Evolutionary conservation across 2,797 vertebrate genomes (phyloP), one percentile per base, ranked within the genome.

Genomic region (Silurus lanzhouensis): DNA sequence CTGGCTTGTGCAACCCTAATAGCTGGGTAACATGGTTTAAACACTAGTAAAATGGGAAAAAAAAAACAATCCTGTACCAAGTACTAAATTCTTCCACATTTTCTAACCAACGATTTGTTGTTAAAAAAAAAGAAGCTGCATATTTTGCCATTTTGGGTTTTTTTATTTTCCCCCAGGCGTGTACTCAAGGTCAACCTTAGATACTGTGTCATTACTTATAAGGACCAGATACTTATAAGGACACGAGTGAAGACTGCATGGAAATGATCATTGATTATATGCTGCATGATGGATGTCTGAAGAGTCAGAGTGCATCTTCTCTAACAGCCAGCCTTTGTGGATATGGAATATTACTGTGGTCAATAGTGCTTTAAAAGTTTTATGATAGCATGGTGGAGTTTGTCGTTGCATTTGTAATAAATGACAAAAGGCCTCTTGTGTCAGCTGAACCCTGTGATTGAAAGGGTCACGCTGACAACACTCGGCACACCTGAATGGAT

Each of bases 211-310:
- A 75, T 58, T 83, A 27, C 76, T 52, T 52, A 52, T 52, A 52
- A 52, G 48, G 48, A 52, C 48, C 0, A 67, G 25, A 86, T 66
- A 77, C 27, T 76, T 79, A 67, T 77, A 66, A 17, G 74, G 55
- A 87, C 70, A 86, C 31, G 75, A 78, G 77, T 52, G 63, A 86
- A 70, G 83, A 87, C 52, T 6, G 17, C 71, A 88, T 86, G 81
- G 81, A 89, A 88, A 88, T 87, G 38, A 84, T 67, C 76, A 89
- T 89, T 87, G 88, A 90, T 89, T 86, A 85, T 75, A 64, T 68
- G 27, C 66, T 55, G 66, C 67, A 82, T 88, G 81, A 89, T 84
- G 81, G 77, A 85, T 82, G 75, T 48, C 57, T 87, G 61, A 81
- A 75, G 78, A 80, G 80, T 86, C 27, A 66, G 22, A 64, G 81